Evolutionary conservation across 2,113 vertebrate species (phyloP), one percentile per base, ranked within the genome.

Genomic region (Cardinalis cardinalis): DNA sequence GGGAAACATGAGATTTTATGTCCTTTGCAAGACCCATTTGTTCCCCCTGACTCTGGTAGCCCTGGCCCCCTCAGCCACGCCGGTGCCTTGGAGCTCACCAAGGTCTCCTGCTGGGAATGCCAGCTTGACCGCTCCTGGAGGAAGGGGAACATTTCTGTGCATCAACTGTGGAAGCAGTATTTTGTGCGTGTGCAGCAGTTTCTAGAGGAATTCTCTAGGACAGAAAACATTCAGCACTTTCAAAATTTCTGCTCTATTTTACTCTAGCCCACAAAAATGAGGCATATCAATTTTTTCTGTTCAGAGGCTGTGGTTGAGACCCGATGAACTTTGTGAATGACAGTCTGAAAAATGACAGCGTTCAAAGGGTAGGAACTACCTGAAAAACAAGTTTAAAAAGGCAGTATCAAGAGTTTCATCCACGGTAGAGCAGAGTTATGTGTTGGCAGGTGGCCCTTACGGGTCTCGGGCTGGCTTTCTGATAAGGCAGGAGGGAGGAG

Each of bases 331-430:
- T 58, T 34, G 71, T 79, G 49, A 76, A 55, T 49, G 61, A 84
- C 84, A 90, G 53, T 46, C 88, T 87, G 74, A 91, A 93, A 92
- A 90, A 88, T 61, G 43, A 43, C 61, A n/a, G 61, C n/a, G 66
- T 63, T 65, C 81, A 66, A 95, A 92, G 58, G 64, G 69, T 85
- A 82, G 20, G 73, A 88, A 64, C 58, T 84, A 95, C 88, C 87
- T 96, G 88, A 95, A 96, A 95, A 96, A 90, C 92, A 84, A 92
- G 93, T 88, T 95, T 2, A 79, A 87, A 70, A 86, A 36, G 72
- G 72, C 70, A 90, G 29, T 12, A 72, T 24, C 32, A 24, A 76
- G 89, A 34, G 63, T 65, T 89, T 55, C 21, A 82, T 41, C 63
- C 55, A 18, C 56, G 38, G 17, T 3, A 48, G 70, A 43, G 55